These are phyloP conservation scores for Galaxea fascicularis DNA, from an alignment of 92 coral and sea anemone genomes.

Conservation along the genomic window DNA sequence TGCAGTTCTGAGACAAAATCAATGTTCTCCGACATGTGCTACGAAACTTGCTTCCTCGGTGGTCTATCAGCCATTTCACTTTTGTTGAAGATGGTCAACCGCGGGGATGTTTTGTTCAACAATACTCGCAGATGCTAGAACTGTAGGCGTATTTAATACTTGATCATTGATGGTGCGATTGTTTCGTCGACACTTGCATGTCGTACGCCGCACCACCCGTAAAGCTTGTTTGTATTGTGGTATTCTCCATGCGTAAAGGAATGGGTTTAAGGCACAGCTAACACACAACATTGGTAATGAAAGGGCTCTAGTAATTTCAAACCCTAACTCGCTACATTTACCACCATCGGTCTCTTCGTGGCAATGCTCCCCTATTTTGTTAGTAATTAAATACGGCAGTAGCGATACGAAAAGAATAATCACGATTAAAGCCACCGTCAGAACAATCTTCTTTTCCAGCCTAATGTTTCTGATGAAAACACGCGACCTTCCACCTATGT, in stretches of 20 bases:
- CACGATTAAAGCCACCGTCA: conserved; percentile 54
- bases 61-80: too few relatives aligned
- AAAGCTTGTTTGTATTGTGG: conserved; percentile 68
- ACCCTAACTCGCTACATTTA: neutral
- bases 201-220: neutral
- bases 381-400: conserved; percentile 63
- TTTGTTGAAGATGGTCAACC: neutral
- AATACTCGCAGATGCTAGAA: conserved; percentile 23
- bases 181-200: neutral
- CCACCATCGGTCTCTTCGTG: conserved; percentile 10
- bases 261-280: conserved; percentile 70
- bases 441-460: conserved; percentile 65
- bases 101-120: conserved; percentile 20
- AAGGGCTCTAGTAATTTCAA: conserved; percentile 29
- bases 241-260: conserved; percentile 75
- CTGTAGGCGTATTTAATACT: conserved; percentile 1
- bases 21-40: too few relatives aligned
- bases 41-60: too few relatives aligned
- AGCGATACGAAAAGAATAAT: conserved; percentile 66
- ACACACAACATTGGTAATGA: conserved; percentile 65
- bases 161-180: neutral
- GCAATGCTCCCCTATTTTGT: conserved; percentile 43
- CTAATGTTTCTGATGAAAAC: conserved; percentile 42
- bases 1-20: too few relatives aligned
- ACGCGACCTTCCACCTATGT: conserved; percentile 8